These are phyloP conservation scores for Melanophora roralis DNA, from an alignment of 2,888 invertebrate genomes.

Conservation along the genomic window DNA sequence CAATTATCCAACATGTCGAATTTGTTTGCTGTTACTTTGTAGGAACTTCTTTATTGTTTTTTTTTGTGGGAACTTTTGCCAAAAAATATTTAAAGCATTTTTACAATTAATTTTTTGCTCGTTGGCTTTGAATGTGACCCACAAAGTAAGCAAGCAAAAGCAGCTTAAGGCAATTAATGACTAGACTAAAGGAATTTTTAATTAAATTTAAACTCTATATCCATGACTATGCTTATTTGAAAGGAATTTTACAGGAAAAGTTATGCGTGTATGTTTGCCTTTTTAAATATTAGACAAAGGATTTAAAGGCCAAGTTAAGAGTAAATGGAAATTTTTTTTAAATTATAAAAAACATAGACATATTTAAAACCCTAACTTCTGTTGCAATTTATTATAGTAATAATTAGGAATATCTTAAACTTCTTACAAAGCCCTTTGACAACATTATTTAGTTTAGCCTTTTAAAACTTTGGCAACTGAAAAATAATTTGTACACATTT, in stretches of 20 bases:
- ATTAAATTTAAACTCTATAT: neutral
- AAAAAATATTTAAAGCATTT: neutral
- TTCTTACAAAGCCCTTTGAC: too few relatives aligned
- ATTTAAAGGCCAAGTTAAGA: neutral
- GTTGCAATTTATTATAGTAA: too few relatives aligned
- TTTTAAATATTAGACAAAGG: neutral
- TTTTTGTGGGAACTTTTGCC: neutral
- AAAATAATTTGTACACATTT: too few relatives aligned
- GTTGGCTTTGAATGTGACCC: neutral
- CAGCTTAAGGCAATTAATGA: constrained; percentile 32
- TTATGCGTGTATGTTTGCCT: neutral
- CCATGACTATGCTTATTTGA: neutral
- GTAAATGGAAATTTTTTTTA: too few relatives aligned
- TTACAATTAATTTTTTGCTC: neutral
- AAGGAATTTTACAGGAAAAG: neutral
- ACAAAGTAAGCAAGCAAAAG: constrained; percentile 7
- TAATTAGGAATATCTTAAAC: too few relatives aligned
- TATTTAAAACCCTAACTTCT: too few relatives aligned
- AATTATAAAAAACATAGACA: too few relatives aligned
- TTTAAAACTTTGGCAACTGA: too few relatives aligned
- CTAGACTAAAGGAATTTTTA: constrained; percentile 6
- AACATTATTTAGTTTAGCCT: too few relatives aligned
- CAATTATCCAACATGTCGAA: neutral
- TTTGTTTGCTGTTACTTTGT: too few relatives aligned
- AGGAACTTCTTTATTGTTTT: neutral